Percentiles rank a stretch among this genome's conserved stretches.
Evolutionary conservation across 1,140 invertebrate species (phyloP).

Genomic region (Hydropsyche tenuis): DNA sequence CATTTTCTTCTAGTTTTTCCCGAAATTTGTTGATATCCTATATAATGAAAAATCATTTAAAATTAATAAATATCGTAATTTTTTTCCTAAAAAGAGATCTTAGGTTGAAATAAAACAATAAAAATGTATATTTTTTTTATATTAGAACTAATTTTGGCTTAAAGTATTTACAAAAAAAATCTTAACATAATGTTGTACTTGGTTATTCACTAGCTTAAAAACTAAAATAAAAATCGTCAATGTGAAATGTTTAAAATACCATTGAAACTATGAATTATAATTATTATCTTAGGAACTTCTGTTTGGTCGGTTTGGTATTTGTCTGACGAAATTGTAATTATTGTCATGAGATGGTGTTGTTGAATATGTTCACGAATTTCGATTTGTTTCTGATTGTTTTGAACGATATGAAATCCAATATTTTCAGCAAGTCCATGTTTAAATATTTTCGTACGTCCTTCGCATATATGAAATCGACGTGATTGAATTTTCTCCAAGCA

Average conservation of each 20-base stretch:
- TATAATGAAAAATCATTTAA: constrained; percentile 26
- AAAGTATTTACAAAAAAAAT: not conserved
- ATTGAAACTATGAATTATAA: no score
- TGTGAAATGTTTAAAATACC: no score
- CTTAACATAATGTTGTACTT: no score
- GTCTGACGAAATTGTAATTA: not conserved
- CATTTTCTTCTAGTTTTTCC: not conserved
- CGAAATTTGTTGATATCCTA: constrained; percentile 18
- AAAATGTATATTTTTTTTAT: not conserved
- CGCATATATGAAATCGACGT: constrained; percentile 75
- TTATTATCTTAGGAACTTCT: no score
- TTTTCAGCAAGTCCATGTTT: constrained; percentile 56
- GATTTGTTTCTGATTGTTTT: constrained; percentile 3
- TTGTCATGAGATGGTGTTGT: not conserved
- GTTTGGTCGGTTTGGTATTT: no score
- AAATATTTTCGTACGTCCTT: constrained; percentile 65
- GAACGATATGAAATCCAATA: constrained; percentile 25
- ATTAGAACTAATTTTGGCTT: not conserved
- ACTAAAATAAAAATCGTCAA: no score
- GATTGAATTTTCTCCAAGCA: constrained; percentile 68
- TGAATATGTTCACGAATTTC: not conserved
- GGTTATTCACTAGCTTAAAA: no score
- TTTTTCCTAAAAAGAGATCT: not conserved
- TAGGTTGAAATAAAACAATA: not conserved
- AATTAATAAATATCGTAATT: not conserved